phyloP scores from a whole-genome alignment of 2,113 vertebrate genomes.

The Taurulus bubalis region DNA sequence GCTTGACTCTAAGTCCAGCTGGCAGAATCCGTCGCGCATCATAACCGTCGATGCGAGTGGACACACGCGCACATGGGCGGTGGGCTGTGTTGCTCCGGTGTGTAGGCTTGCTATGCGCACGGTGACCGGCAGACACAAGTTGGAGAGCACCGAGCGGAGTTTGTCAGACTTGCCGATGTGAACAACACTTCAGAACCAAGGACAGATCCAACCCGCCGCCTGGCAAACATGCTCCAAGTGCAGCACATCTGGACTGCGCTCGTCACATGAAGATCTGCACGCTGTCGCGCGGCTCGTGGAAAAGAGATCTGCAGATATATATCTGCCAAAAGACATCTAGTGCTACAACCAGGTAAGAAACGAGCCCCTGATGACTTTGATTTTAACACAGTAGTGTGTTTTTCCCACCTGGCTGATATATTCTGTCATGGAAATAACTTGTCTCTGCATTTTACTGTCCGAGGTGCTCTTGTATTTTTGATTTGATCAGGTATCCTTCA shows the following conservation, averaged over 20 bases:
- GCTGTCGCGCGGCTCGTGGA: conserved; percentile 20
- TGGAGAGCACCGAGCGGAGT: conserved; percentile 55
- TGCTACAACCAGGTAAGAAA: conserved; percentile 54
- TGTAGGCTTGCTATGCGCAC: not conserved
- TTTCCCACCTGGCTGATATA: not conserved
- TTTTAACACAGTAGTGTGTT: not conserved
- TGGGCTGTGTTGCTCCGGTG: not conserved
- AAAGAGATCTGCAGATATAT: conserved; percentile 24
- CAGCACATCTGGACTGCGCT: conserved; percentile 66
- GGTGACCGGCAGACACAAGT: conserved; percentile 51
- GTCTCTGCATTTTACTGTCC: not conserved
- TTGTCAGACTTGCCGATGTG: conserved; percentile 45
- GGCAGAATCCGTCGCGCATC: conserved; percentile 6
- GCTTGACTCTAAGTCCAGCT: not conserved
- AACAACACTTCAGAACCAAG: conserved; percentile 79
- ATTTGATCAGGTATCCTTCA: not conserved
- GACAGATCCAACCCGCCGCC: conserved; percentile 75
- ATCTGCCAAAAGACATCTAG: conserved; percentile 1
- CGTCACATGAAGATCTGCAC: conserved; percentile 49
- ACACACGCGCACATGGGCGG: conserved; percentile 35
- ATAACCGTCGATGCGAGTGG: conserved; percentile 18
- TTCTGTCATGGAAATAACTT: not conserved
- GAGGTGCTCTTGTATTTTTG: not conserved
- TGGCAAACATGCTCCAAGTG: conserved; percentile 64
- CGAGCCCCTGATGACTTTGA: not conserved